Evolutionary conservation across 2,113 vertebrate species (phyloP).

Genomic region (Nycticorax nycticorax): DNA sequence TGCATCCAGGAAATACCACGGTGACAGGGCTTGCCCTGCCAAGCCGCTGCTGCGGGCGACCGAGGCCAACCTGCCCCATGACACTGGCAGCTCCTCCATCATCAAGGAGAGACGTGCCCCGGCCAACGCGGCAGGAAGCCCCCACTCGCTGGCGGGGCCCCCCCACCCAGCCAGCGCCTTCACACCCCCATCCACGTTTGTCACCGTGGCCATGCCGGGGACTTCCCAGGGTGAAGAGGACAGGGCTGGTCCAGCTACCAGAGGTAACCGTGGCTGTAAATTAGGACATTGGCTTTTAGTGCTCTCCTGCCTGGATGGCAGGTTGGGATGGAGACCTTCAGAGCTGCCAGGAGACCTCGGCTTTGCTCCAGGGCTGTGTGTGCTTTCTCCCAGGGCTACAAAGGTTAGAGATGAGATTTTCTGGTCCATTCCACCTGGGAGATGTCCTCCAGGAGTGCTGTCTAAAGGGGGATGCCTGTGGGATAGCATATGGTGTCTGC

Average conservation of each 20-base stretch:
- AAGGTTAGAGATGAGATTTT: background rate
- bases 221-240: conserved; percentile 17
- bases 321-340: background rate
- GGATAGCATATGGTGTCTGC: background rate
- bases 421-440: background rate
- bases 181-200: background rate
- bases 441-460: background rate
- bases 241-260: background rate
- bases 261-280: conserved; percentile 18
- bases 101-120: background rate
- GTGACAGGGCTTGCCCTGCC: background rate
- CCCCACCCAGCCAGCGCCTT: background rate
- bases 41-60: background rate
- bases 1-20: background rate
- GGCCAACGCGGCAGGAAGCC: rapidly evolving
- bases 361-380: background rate
- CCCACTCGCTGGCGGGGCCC: background rate
- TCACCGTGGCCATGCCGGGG: background rate
- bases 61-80: background rate
- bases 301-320: rapidly evolving
- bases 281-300: background rate
- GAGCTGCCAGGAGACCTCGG: background rate
- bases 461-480: background rate
- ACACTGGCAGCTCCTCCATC: background rate
- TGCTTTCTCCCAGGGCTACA: background rate